phyloP scores from a whole-genome alignment of 92 coral and sea anemone genomes.

The Bergia puertoricense region DNA sequence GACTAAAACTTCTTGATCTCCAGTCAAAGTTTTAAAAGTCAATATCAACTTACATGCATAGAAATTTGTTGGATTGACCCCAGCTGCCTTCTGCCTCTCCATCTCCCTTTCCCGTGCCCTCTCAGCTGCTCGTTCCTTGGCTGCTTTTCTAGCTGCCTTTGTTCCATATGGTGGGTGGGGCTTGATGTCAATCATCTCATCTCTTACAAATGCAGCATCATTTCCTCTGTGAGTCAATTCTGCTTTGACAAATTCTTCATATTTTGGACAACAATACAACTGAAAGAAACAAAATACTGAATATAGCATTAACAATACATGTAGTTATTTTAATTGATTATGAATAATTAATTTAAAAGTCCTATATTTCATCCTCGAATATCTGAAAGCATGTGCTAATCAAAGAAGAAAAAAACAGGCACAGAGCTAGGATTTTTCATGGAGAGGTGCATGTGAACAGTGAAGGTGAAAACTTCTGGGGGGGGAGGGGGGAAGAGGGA shows the following conservation, averaged over 20 bases:
- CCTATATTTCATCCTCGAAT: too few species aligned
- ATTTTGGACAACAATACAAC: constrained; percentile 85
- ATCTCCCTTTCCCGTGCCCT: constrained; percentile 95
- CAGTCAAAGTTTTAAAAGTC: not conserved
- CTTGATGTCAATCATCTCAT: constrained; percentile 90
- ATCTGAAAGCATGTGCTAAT: too few species aligned
- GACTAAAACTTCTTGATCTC: not conserved
- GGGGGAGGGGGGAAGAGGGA: too few species aligned
- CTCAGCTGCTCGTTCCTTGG: constrained; percentile 97
- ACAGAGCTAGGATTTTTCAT: too few species aligned
- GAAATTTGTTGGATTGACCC: constrained; percentile 86
- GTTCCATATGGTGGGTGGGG: constrained; percentile 99
- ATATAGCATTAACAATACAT: too few species aligned
- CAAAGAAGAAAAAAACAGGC: too few species aligned
- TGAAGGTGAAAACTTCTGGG: too few species aligned
- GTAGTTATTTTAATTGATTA: too few species aligned
- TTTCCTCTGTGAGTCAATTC: constrained; percentile 73
- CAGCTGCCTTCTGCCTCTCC: constrained; percentile 94
- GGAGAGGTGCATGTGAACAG: too few species aligned
- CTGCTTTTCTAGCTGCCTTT: constrained; percentile 96
- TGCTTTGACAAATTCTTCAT: constrained; percentile 74
- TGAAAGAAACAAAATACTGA: constrained; percentile 7
- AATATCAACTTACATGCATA: constrained; percentile 80
- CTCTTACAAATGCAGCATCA: constrained; percentile 75
- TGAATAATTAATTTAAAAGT: too few species aligned